These are phyloP conservation scores for Plagodis pulveraria DNA, from an alignment of 2,888 invertebrate genomes.

Conservation along the genomic window DNA sequence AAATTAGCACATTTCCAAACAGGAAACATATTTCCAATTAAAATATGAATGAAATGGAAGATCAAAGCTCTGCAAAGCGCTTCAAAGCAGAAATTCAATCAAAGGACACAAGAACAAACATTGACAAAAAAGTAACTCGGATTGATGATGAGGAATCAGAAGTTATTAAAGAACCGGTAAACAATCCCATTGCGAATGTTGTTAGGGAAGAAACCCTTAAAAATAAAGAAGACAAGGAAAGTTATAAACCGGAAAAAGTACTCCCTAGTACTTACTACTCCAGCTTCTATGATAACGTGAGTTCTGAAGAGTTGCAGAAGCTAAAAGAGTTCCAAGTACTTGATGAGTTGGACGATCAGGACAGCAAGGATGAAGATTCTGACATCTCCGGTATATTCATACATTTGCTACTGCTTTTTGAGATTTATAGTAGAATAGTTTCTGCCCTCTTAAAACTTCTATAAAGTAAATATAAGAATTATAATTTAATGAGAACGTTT, in stretches of 20 bases:
- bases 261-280: constrained; percentile 31
- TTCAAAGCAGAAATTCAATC: constrained; percentile 43
- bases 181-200: constrained; percentile 1
- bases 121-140: too few relatives aligned
- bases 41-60: constrained; percentile 45
- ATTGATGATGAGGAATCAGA: too few relatives aligned
- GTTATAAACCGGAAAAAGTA: neutral
- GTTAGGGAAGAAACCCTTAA: neutral
- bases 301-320: constrained; percentile 62
- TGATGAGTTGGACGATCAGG: constrained; percentile 77
- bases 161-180: neutral
- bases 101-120: too few relatives aligned
- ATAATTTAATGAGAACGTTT: too few relatives aligned
- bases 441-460: too few relatives aligned
- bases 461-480: too few relatives aligned
- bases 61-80: constrained; percentile 54
- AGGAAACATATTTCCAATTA: too few relatives aligned
- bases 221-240: neutral
- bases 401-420: too few relatives aligned
- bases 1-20: constrained; percentile 46
- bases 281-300: constrained; percentile 61
- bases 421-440: too few relatives aligned
- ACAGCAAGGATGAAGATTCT: constrained; percentile 67
- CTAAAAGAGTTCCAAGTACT: constrained; percentile 73
- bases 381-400: constrained; percentile 55